Evolutionary conservation across 2,113 vertebrate genomes (phyloP), one percentile per base, ranked within the genome.

Genomic region (Nibea albiflora): DNA sequence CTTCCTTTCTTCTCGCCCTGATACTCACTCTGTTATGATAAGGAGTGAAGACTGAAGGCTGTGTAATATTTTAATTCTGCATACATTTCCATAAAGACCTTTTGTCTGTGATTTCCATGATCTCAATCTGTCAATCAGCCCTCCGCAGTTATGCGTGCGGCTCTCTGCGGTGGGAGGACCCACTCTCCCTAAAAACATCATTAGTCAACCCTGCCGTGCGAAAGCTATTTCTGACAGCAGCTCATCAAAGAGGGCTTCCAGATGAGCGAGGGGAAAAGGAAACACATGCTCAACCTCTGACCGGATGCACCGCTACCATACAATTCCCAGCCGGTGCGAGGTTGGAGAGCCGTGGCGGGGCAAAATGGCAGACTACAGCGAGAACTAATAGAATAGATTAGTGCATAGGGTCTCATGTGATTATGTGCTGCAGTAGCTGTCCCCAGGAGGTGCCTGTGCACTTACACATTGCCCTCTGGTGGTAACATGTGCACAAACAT

Each of bases 101-200:
- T 84, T 87, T 80, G 80, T 89, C 47, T 83, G 72, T 66, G 74
- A 92, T 88, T 90, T 92, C 78, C 42, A 74, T 90, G 88, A 90
- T 92, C 92, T 88, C 77, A 92, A 92, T 89, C 91, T 87, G 91
- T 92, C 91, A 91, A 64, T 92, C 86, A 87, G 70, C 20, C 24
- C 44, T 68, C 61, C 53, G 56, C 64, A 4, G 78, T 52, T 67
- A 7, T 39, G 49, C 12, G 61, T 57, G 58, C 20, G 9, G 75
- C 78, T 85, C 85, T 83, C 63, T 49, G 87, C 35, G 0, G 84
- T 68, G 87, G 88, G 90, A 90, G 77, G 85, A 49, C 72, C 22
- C 1, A 3, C 72, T 68, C 75, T 87, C 82, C 76, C 80, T 76
- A 60, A 82, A 92, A 90, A 84, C 87, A 89, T 88, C 69, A 87